Percentiles rank a stretch among this genome's conserved stretches.
phyloP scores from a whole-genome alignment of 2,888 invertebrate genomes.

The Drosophila fungiperda region DNA sequence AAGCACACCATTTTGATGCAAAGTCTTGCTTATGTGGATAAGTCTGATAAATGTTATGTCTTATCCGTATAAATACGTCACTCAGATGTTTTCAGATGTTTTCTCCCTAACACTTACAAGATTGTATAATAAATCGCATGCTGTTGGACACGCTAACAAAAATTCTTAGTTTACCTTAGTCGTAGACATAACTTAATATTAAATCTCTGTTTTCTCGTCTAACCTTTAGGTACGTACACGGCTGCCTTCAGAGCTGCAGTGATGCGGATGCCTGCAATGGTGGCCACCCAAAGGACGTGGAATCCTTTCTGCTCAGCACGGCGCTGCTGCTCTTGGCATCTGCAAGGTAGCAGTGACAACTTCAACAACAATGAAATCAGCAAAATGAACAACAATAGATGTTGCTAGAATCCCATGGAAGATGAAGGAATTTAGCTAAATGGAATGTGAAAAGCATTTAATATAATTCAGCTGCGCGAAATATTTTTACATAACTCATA shows the following conservation, averaged over 20 bases:
- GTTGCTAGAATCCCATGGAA: constrained; percentile 24
- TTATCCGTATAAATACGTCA: constrained; percentile 3
- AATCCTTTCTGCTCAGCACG: constrained; percentile 54
- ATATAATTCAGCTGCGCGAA: constrained; percentile 60
- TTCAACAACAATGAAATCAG: constrained; percentile 23
- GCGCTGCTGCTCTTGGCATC: constrained; percentile 46
- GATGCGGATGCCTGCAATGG: constrained; percentile 96
- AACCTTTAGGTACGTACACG: constrained; percentile 91
- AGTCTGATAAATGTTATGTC: constrained; percentile 11
- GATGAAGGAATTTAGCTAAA: constrained; percentile 44
- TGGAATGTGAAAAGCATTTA: constrained; percentile 65
- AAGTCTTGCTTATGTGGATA: neutral
- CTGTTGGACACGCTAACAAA: constrained; percentile 33
- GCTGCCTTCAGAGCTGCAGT: constrained; percentile 97
- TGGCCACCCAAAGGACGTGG: constrained; percentile 40
- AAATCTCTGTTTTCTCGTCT: constrained; percentile 16
- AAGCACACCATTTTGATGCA: neutral
- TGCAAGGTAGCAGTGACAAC: constrained; percentile 65
- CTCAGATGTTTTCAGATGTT: neutral
- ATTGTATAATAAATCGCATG: constrained; percentile 20
- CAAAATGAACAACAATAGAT: constrained; percentile 14
- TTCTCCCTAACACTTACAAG: neutral
- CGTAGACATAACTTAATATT: constrained; percentile 55
- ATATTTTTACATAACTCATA: constrained; percentile 52
- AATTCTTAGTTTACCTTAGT: constrained; percentile 47